phyloP scores from a whole-genome alignment of 1,140 invertebrate species.

The Gryllus bimaculatus region DNA sequence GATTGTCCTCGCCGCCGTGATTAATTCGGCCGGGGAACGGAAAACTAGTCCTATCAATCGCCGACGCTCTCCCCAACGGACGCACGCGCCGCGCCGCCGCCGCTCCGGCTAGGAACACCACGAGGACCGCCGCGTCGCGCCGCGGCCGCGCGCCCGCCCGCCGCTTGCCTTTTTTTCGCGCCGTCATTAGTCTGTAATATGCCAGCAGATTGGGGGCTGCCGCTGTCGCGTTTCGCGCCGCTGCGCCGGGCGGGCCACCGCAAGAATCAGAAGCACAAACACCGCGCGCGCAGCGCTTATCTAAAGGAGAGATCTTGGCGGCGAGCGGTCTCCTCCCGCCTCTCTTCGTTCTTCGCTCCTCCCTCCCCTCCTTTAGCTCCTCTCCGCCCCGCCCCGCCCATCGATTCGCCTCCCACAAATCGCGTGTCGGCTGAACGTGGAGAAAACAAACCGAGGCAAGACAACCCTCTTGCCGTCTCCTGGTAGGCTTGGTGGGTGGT shows the following conservation, averaged over 20 bases:
- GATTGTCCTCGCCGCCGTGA: neutral
- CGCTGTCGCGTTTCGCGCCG: neutral
- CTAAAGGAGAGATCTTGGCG: neutral
- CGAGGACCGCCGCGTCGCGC: no score
- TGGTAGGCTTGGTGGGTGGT: no score
- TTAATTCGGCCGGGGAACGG: conserved; percentile 11
- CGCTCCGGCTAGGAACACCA: neutral
- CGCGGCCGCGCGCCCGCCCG: no score
- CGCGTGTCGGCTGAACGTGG: no score
- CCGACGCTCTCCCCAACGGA: no score
- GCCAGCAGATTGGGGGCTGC: conserved; percentile 6
- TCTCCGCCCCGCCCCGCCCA: no score
- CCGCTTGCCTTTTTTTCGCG: conserved; percentile 2
- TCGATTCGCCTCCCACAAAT: no score
- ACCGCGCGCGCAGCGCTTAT: neutral
- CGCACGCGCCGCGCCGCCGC: no score
- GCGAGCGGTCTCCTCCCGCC: neutral
- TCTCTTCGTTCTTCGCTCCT: neutral
- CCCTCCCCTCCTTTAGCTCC: neutral
- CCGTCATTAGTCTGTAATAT: conserved; percentile 16
- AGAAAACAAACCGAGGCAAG: no score
- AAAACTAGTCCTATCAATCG: conserved; percentile 17
- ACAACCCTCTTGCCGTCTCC: no score
- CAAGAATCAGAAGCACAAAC: conserved; percentile 8
- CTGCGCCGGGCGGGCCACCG: neutral